Evolutionary conservation across 2,113 vertebrate species (phyloP), one percentile per base, ranked within the genome.

Genomic region (Cephalopterus ornatus): DNA sequence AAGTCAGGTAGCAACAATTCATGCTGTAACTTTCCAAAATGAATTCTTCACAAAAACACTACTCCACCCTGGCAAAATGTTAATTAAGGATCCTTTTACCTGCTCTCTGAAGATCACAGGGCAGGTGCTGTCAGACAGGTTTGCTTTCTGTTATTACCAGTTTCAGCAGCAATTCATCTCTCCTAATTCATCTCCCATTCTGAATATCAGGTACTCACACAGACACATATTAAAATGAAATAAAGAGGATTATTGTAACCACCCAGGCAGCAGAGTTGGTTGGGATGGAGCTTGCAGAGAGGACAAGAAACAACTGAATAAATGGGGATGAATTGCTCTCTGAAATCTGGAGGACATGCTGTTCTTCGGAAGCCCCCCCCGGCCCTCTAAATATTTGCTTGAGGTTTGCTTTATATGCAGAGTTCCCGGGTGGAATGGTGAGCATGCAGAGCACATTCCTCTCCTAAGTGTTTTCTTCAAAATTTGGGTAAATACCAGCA

Each of bases 81-180:
- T 95, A 90, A 97, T 96, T 95, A 96, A 93, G 70, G 39, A 76
- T 91, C 50, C 72, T 85, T 91, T 63, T 75, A 86, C 88, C 70
- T 85, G 88, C 73, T 85, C 35, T 30, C 80, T 75, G 82, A 91
- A 95, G 88, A 94, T 91, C 93, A 95, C 37, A 95, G 61, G 83
- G 78, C 63, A 76, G 85, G 88, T 91, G 78, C 77, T 74, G 94
- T 63, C 90, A 94, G 83, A 95, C 93, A 85, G 92, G 92, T 94
- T 96, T 92, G 61, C 76, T 79, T 80, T 82, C 85, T 94, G 59
- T 84, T 93, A 89, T 89, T 92, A 92, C 93, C 94, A 72, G 88
- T 89, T 95, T 87, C 80, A 95, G 92, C 13, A 94, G 77, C 74
- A 87, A 92, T 85, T 94, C 71, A 21, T 66, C 87, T 89, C 91